phyloP scores from a whole-genome alignment of 2,888 invertebrate genomes.

The Plagodis pulveraria region DNA sequence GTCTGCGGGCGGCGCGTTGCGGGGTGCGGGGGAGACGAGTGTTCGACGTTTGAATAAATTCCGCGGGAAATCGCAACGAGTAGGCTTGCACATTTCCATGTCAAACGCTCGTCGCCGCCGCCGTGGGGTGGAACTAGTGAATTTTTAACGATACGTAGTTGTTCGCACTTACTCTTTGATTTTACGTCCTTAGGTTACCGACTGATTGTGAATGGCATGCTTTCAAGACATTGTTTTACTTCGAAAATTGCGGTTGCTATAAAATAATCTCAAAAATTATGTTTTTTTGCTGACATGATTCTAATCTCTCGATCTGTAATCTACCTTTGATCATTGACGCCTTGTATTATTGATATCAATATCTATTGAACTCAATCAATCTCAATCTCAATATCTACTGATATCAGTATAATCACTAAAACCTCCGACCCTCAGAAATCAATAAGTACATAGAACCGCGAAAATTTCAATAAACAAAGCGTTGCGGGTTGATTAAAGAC shows the following conservation, averaged over 20 bases:
- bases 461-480: constrained; percentile 38
- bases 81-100: constrained; percentile 75
- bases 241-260: background rate
- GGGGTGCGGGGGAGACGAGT: constrained; percentile 24
- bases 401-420: background rate
- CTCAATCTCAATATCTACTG: too few species aligned
- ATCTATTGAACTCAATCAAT: too few species aligned
- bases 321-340: too few species aligned
- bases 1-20: constrained; percentile 15
- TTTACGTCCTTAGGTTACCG: constrained; percentile 14
- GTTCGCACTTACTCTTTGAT: constrained; percentile 31
- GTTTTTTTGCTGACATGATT: too few species aligned
- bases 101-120: constrained; percentile 64
- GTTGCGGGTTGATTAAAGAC: constrained; percentile 47
- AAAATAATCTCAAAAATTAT: background rate
- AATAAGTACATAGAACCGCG: constrained; percentile 24
- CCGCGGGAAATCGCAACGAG: constrained; percentile 61
- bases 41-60: constrained; percentile 67
- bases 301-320: too few species aligned
- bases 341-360: too few species aligned
- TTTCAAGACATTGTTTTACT: constrained; percentile 2
- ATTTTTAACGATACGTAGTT: constrained; percentile 67
- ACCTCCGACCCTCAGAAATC: constrained; percentile 5
- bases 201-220: constrained; percentile 5
- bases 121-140: constrained; percentile 54